These are phyloP conservation scores for Protaetia brevitarsis DNA, from an alignment of 1,140 invertebrate species.

Conservation along the genomic window DNA sequence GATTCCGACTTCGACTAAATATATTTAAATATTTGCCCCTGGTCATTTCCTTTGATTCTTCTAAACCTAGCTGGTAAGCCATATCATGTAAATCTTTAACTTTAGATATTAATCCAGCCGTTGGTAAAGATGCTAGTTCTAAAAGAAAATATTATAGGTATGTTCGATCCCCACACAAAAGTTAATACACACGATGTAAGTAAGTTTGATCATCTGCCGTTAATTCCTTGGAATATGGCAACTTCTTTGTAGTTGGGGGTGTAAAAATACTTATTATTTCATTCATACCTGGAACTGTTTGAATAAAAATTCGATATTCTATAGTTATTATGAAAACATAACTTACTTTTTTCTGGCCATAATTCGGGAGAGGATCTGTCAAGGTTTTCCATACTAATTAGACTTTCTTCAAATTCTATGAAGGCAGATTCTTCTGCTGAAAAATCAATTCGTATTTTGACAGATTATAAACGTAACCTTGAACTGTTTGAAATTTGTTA, in stretches of 20 bases:
- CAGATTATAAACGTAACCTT: conserved; percentile 25
- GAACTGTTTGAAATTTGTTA: conserved; percentile 18
- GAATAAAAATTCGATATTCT: conserved; percentile 25
- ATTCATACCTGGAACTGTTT: conserved; percentile 67
- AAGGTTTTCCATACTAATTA: conserved; percentile 82
- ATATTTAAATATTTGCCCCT: conserved; percentile 92
- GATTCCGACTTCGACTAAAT: conserved; percentile 51
- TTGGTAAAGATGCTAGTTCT: conserved; percentile 79
- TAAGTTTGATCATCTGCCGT: conserved; percentile 66
- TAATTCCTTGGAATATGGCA: conserved; percentile 57
- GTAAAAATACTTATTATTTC: conserved; percentile 62
- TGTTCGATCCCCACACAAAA: neutral
- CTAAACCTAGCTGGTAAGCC: conserved; percentile 88
- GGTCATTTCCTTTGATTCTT: conserved; percentile 96
- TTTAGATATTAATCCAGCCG: conserved; percentile 80
- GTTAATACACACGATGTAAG: conserved; percentile 65
- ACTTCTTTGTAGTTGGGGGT: conserved; percentile 50
- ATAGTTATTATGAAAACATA: neutral
- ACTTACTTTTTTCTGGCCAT: conserved; percentile 91
- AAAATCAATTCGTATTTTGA: conserved; percentile 35
- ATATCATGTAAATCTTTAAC: conserved; percentile 90
- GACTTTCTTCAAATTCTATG: conserved; percentile 62
- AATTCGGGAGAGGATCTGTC: conserved; percentile 87
- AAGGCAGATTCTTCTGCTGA: conserved; percentile 44
- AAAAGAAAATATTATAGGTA: conserved; percentile 36